A percentile compares a stretch with the other conserved stretches of the same genome.
phyloP scores from a whole-genome alignment of 2,113 vertebrate species.

The Siphamia tubifer region DNA sequence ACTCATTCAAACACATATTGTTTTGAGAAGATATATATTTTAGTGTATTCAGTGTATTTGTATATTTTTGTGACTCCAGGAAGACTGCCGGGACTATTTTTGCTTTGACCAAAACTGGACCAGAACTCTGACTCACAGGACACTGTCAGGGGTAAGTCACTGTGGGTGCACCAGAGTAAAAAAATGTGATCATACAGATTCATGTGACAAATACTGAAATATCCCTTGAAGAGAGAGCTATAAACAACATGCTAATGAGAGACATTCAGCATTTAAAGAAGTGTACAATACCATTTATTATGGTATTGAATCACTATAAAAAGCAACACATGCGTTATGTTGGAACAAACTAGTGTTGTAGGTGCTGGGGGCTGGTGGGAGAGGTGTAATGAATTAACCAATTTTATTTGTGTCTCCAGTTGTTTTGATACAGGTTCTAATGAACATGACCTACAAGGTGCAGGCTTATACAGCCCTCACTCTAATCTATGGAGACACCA shows the following conservation, averaged over 20 bases:
- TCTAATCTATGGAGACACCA: conserved; percentile 35
- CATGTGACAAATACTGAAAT: no score
- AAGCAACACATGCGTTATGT: conserved; percentile 1
- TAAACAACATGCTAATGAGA: not conserved
- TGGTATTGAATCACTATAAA: not conserved
- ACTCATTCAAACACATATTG: no score
- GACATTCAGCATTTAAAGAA: no score
- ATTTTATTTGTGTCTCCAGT: conserved; percentile 25
- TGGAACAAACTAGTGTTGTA: not conserved
- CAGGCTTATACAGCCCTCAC: not conserved
- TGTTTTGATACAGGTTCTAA: not conserved
- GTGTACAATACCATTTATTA: not conserved
- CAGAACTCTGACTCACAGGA: no score
- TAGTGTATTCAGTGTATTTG: no score
- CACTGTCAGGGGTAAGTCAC: no score
- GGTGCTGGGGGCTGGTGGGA: not conserved
- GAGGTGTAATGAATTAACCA: conserved; percentile 1
- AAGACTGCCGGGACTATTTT: no score
- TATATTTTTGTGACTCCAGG: no score
- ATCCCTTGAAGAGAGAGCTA: not conserved
- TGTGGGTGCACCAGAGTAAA: no score
- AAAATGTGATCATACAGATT: no score
- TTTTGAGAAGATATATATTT: no score
- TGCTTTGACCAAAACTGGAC: no score
- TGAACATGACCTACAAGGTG: not conserved